phyloP scores from a whole-genome alignment of 2,113 vertebrate species.

The Mellivora capensis region DNA sequence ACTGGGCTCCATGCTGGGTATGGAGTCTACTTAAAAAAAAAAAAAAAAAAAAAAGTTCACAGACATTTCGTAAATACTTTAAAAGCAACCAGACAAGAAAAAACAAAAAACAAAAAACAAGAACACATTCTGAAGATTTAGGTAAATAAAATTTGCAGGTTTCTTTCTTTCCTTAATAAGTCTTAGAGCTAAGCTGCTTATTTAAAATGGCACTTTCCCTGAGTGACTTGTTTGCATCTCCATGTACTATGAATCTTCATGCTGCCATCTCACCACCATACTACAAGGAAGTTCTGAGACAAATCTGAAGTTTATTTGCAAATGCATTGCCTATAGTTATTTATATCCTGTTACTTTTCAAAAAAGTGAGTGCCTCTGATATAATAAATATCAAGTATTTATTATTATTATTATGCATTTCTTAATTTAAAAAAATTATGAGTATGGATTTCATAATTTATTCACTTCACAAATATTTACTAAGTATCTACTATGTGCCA shows the following conservation, averaged over 20 bases:
- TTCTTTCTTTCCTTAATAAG: neutral
- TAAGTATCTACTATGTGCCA: neutral
- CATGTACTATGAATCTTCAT: neutral
- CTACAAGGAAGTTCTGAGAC: neutral
- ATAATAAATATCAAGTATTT: neutral
- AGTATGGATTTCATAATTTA: neutral
- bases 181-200: neutral
- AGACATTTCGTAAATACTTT: neutral
- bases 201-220: neutral
- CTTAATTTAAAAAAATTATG: neutral
- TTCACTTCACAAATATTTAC: neutral
- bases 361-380: neutral
- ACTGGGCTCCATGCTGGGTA: neutral
- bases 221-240: neutral
- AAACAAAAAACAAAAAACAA: too few species aligned
- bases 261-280: neutral
- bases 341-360: neutral
- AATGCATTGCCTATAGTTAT: neutral
- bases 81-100: neutral
- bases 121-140: neutral
- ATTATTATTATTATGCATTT: neutral
- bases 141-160: neutral
- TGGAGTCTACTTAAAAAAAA: neutral
- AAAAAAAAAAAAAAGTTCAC: neutral
- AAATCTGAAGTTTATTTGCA: neutral